phyloP scores from a whole-genome alignment of 1,140 invertebrate species.

The Heliothis subflexa region DNA sequence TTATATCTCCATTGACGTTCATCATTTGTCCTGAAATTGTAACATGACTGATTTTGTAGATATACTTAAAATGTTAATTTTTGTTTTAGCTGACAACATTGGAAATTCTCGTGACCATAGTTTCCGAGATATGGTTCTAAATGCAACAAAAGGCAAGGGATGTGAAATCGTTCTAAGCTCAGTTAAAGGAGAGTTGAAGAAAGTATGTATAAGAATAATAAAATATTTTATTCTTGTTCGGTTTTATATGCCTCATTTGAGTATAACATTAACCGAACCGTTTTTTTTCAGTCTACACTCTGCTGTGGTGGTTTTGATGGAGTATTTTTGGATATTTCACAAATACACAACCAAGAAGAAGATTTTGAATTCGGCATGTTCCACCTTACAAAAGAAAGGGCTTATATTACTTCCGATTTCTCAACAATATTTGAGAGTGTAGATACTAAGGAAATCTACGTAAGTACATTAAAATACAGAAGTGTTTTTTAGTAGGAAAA shows the following conservation, averaged over 20 bases:
- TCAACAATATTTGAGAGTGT: constrained; percentile 36
- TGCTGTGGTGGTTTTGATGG: constrained; percentile 8
- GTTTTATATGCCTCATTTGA: background rate
- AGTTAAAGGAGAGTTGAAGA: constrained; percentile 20
- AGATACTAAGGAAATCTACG: constrained; percentile 37
- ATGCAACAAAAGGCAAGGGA: constrained; percentile 42
- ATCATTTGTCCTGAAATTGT: background rate
- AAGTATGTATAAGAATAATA: too few relatives aligned
- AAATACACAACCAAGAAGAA: constrained; percentile 46
- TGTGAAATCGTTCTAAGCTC: constrained; percentile 46
- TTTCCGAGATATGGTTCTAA: constrained; percentile 47
- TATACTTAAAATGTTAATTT: constrained; percentile 15
- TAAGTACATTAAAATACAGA: constrained; percentile 13
- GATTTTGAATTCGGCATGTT: constrained; percentile 44
- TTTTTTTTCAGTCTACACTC: constrained; percentile 36
- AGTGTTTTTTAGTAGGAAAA: too few relatives aligned
- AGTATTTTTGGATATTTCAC: constrained; percentile 42
- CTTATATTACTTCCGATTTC: constrained; percentile 50
- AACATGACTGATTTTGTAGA: background rate
- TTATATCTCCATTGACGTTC: background rate
- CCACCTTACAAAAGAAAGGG: constrained; percentile 36
- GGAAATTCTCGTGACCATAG: constrained; percentile 46
- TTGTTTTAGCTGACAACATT: constrained; percentile 53
- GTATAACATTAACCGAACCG: background rate
- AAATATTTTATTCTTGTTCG: constrained; percentile 3